phyloP scores from a whole-genome alignment of 2,113 vertebrate genomes.

The Seriola rivoliana region DNA sequence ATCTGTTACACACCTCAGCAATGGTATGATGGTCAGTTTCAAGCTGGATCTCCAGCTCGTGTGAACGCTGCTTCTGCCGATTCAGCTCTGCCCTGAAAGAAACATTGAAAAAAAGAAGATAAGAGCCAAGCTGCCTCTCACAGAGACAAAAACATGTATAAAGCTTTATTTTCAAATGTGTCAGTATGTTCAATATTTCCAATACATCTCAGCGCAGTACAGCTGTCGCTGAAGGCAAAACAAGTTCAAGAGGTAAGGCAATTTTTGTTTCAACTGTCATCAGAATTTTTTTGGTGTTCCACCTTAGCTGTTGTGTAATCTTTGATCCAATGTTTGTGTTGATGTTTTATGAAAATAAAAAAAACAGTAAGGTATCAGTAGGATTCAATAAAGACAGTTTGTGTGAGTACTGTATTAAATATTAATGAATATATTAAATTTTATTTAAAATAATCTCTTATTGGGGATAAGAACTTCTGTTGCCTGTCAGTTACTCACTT shows the following conservation, averaged over 20 bases:
- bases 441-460: neutral
- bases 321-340: slow-evolving; percentile 17
- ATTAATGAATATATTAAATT: neutral
- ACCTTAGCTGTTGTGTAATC: neutral
- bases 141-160: neutral
- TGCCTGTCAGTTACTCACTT: neutral
- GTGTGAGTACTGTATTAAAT: slow-evolving; percentile 7
- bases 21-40: slow-evolving; percentile 87
- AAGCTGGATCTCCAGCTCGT: slow-evolving; percentile 89
- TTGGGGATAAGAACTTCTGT: neutral
- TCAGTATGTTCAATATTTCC: slow-evolving; percentile 30
- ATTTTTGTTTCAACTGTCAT: neutral
- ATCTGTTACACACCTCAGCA: slow-evolving; percentile 83
- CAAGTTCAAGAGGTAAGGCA: slow-evolving; percentile 27
- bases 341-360: too few species aligned
- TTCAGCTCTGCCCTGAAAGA: slow-evolving; percentile 88
- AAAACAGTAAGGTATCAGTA: neutral
- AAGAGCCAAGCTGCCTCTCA: neutral
- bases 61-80: slow-evolving; percentile 89
- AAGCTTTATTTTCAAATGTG: slow-evolving; percentile 19
- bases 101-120: slow-evolving; percentile 3
- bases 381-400: slow-evolving; percentile 13
- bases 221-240: slow-evolving; percentile 39
- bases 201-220: neutral
- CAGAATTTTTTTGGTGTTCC: too few species aligned